Base-by-base conservation (phyloP, 2,888 invertebrate genomes). In the Morpho deidamia region DNA sequence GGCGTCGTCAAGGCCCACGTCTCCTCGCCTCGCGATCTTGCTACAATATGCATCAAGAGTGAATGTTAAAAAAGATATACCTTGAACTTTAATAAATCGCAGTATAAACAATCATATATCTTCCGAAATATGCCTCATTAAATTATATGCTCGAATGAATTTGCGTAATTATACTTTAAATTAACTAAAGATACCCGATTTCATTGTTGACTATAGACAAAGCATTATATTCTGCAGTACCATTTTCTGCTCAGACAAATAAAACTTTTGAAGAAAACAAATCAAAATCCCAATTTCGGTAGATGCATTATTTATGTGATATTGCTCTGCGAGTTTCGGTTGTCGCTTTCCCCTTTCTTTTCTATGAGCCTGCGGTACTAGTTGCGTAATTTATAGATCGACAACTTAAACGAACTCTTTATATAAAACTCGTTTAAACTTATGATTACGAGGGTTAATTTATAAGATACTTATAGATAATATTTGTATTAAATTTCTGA, bases 221-320 rank as follows among this genome's bases (percentile, higher is more conserved):
- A 66, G 74, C 71, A 75, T 81, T 81, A 75, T 76, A 66, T 68
- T 76, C 66, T 65, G 65, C 66, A 59, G 64, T 65, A 60, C 76
- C 66, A 72, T 74, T 78, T 70, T 65, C 67, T 68, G 65, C 64
- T 70, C 80, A 82, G 76, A 81, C 79, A 84, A 83, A 85, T 83
- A 83, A 85, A 89, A 88, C 76, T 89, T 89, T 83, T 66, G 63
- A 79, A 81, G 84, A 81, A 87, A 88, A 89, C 84, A 89, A 89
- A 89, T 88, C 88, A 87, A 84, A 87, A 87, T 83, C 79, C 78
- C 88, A 86, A 89, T 89, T 85, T 83, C 75, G 74, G 65, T 74
- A 75, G 77, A 72, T 88, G 87, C 84, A 87, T 89, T 88, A 89
- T 89, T 88, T 89, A 89, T 89, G 82, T 75, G 83, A 81, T 85